These are phyloP conservation scores for Daktulosphaira vitifoliae DNA, from an alignment of 1,140 invertebrate species.

Conservation along the genomic window DNA sequence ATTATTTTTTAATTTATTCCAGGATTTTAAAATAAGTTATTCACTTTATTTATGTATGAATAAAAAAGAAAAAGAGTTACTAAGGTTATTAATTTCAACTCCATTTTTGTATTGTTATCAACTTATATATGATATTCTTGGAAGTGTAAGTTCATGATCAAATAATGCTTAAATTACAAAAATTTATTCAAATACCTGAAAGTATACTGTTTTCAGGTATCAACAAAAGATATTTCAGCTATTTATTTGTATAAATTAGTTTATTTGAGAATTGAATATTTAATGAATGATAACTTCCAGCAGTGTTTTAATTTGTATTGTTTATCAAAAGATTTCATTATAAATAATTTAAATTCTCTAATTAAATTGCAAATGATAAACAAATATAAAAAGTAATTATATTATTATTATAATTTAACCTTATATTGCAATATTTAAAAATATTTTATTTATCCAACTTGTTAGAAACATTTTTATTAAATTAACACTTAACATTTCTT, in stretches of 20 bases:
- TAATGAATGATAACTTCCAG: too few relatives aligned
- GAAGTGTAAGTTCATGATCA: neutral
- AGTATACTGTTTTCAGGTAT: too few relatives aligned
- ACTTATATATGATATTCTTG: neutral
- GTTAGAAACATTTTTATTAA: too few relatives aligned
- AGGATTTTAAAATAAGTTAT: slow-evolving; percentile 19
- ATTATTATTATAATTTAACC: too few relatives aligned
- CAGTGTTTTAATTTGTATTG: neutral
- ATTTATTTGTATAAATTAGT: slow-evolving; percentile 1
- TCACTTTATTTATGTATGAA: neutral
- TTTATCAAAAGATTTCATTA: slow-evolving; percentile 3
- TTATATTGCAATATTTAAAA: too few relatives aligned
- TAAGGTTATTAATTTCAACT: neutral
- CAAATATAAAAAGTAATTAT: too few relatives aligned
- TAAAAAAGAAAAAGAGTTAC: slow-evolving; percentile 15
- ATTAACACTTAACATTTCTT: too few relatives aligned
- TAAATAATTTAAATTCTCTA: slow-evolving; percentile 6
- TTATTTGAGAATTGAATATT: neutral
- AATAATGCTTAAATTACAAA: too few relatives aligned
- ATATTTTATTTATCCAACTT: too few relatives aligned
- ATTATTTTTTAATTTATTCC: neutral
- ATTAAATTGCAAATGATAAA: too few relatives aligned
- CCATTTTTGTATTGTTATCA: neutral
- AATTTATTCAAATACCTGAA: too few relatives aligned
- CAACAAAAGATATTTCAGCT: neutral